Evolutionary conservation across 2,113 vertebrate genomes (phyloP), one percentile per base, ranked within the genome.

Genomic region (Daubentonia madagascariensis): DNA sequence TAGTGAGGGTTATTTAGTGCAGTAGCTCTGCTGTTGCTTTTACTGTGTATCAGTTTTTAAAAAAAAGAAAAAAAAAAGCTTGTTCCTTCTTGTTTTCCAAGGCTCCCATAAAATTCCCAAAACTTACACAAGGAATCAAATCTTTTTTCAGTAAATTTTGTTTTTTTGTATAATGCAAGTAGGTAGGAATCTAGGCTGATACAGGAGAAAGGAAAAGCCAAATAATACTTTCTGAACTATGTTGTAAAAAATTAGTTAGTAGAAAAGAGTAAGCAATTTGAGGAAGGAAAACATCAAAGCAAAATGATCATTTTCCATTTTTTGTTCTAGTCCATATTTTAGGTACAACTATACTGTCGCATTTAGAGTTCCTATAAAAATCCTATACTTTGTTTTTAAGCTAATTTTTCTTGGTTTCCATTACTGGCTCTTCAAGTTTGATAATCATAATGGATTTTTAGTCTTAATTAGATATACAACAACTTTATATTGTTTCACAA

Each of bases 1-100:
- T 1, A 28, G 11, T 1, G 5, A 20, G 4, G 30, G 18, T 1
- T 43, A 3, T 5, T 88, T 25, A 45, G 25, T 45, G 45, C 11
- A n/a, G 5, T 10, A 67, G 52, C 28, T 40, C 59, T 63, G 45
- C 52, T 89, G 1, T 25, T n/a, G 5, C 10, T 35, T 61, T 13
- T 22, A 32, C 73, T 2, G 4, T n/a, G 23, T 20, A 48, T 20
- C 10, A 32, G 10, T 63, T 59, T 23, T 59, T 0, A 59, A 59
- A 35, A 68, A 86, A 86, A 5, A 2, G 17, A 57, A 25, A 54
- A 59, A 40, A 80, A 30, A 23, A 52, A 52, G 4, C 14, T 50
- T 59, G 8, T 57, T 57, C 48, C 18, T 75, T 37, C 25, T 67
- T 65, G 3, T 73, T 43, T 85, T 61, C 48, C 52, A 6, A 81